These are phyloP conservation scores for Trichogramma pretiosum DNA, from an alignment of 1,140 invertebrate species.

Conservation along the genomic window DNA sequence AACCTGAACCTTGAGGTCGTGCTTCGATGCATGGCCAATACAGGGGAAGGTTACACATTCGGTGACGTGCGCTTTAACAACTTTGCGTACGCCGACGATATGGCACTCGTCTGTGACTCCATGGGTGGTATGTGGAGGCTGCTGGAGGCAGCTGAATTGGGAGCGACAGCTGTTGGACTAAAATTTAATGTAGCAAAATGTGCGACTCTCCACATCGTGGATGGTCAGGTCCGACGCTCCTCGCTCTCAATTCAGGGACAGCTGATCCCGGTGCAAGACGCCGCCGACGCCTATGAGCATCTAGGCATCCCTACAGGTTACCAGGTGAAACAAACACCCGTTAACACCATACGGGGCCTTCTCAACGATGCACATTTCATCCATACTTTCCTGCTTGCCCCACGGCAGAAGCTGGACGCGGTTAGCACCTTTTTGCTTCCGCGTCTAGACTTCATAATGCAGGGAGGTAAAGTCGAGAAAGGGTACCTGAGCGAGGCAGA, in stretches of 20 bases:
- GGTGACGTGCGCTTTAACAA: no score
- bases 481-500: background rate
- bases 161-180: background rate
- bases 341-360: background rate
- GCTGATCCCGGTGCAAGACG: background rate
- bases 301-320: no score
- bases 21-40: background rate
- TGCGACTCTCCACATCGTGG: background rate
- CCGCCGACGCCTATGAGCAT: background rate
- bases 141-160: background rate
- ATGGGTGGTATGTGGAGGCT: background rate
- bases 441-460: background rate
- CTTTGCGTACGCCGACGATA: background rate
- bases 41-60: constrained; percentile 4
- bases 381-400: background rate
- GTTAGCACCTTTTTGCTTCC: background rate
- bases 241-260: background rate
- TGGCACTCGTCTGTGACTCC: background rate
- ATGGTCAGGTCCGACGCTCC: background rate
- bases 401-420: background rate
- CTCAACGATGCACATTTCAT: background rate
- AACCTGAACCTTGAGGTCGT: constrained; percentile 11
- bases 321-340: background rate
- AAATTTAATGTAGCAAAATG: background rate
- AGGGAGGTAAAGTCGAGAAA: background rate